Percentiles rank a stretch among this genome's conserved stretches.
Evolutionary conservation across 2,797 vertebrate species (phyloP).

Genomic region (Silurus lanzhouensis): DNA sequence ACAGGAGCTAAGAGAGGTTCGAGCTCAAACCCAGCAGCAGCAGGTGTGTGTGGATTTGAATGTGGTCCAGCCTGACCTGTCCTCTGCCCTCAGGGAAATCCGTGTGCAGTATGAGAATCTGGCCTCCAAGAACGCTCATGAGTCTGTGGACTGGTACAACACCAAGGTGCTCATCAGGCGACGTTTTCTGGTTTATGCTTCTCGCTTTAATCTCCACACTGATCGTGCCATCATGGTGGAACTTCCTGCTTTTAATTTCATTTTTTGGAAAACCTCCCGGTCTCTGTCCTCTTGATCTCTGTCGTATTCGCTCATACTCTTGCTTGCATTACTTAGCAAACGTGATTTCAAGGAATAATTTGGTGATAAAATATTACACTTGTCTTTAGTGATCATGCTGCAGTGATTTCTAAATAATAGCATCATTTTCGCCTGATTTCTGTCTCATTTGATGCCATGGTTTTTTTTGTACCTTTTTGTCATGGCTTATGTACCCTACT

Average conservation of each 20-base stretch:
- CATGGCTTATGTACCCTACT: neutral
- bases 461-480: neutral
- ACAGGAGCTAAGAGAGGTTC: slow-evolving; percentile 90
- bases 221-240: neutral
- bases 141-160: slow-evolving; percentile 97
- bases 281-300: neutral
- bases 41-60: slow-evolving; percentile 88
- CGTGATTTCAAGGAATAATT: neutral
- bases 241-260: slow-evolving; percentile 39
- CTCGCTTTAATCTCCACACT: neutral
- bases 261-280: neutral
- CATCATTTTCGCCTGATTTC: neutral
- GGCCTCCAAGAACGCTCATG: slow-evolving; percentile 92
- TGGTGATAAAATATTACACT: neutral
- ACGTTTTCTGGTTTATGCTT: neutral
- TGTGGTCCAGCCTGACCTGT: slow-evolving; percentile 91
- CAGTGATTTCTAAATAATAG: neutral
- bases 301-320: neutral
- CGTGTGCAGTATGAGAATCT: slow-evolving; percentile 92
- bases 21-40: slow-evolving; percentile 88
- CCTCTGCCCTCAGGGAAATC: slow-evolving; percentile 89
- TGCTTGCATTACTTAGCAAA: neutral
- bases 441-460: neutral
- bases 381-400: neutral
- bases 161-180: slow-evolving; percentile 80